These are phyloP conservation scores for Epicauta chinensis DNA, from an alignment of 1,140 invertebrate species.

Conservation along the genomic window DNA sequence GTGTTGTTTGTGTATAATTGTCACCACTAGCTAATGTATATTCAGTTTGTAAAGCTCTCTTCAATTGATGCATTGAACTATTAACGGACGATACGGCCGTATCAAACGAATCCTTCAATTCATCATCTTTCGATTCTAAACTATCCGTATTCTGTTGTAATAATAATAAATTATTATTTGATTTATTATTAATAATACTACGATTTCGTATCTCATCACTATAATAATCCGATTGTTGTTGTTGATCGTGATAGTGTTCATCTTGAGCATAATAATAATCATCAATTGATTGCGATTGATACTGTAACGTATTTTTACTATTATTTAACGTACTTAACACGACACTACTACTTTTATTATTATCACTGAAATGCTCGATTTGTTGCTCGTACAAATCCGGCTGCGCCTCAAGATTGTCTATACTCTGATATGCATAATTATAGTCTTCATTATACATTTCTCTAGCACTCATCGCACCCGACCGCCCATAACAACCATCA, in stretches of 20 bases:
- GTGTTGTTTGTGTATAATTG: background rate
- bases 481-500: slow-evolving; percentile 33
- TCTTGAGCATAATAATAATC: slow-evolving; percentile 25
- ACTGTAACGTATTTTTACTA: slow-evolving; percentile 14
- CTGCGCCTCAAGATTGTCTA: slow-evolving; percentile 39
- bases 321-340: slow-evolving; percentile 28
- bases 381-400: slow-evolving; percentile 1
- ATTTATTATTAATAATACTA: slow-evolving; percentile 12
- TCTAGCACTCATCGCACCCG: slow-evolving; percentile 46
- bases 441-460: slow-evolving; percentile 61
- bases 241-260: slow-evolving; percentile 34
- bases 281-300: slow-evolving; percentile 9
- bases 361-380: slow-evolving; percentile 27
- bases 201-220: slow-evolving; percentile 27
- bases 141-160: slow-evolving; percentile 50
- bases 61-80: slow-evolving; percentile 40
- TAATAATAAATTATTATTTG: slow-evolving; percentile 35
- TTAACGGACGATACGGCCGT: slow-evolving; percentile 51
- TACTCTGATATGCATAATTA: slow-evolving; percentile 61
- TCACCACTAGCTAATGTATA: slow-evolving; percentile 6
- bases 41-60: slow-evolving; percentile 1
- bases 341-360: slow-evolving; percentile 41
- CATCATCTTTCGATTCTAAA: slow-evolving; percentile 51
- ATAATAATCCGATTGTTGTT: slow-evolving; percentile 42
- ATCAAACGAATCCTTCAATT: slow-evolving; percentile 53